Percentiles rank a stretch among this genome's conserved stretches.
Conservation (phyloP, 2,888 invertebrate genomes). For the Yponomeuta sedellus region DNA sequence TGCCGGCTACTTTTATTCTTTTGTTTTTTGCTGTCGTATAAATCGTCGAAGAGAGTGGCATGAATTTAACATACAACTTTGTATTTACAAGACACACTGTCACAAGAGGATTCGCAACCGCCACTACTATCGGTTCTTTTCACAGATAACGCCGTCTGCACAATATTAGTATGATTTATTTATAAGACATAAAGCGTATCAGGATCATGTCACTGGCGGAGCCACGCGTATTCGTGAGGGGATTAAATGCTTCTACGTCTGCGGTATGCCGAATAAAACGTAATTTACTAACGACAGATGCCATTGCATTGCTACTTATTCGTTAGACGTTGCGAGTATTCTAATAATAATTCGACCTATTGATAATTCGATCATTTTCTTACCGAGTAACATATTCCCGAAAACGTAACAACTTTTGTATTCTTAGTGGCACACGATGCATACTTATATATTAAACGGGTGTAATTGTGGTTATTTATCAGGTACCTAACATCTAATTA, state of each 20-base stretch:
- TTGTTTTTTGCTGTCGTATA: background rate
- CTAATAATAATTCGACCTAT: too few relatives aligned
- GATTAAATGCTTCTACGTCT: slow-evolving; percentile 59
- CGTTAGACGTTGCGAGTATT: background rate
- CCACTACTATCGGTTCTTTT: background rate
- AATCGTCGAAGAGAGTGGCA: background rate
- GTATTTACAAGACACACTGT: too few relatives aligned
- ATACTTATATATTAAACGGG: too few relatives aligned
- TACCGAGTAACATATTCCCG: too few relatives aligned
- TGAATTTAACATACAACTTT: background rate
- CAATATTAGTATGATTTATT: slow-evolving; percentile 12
- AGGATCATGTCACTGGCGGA: background rate
- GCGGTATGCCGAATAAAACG: slow-evolving; percentile 60
- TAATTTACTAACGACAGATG: slow-evolving; percentile 64
- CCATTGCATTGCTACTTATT: slow-evolving; percentile 55
- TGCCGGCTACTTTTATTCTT: background rate
- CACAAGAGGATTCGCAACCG: background rate
- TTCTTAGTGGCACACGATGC: too few relatives aligned
- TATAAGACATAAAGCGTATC: slow-evolving; percentile 11
- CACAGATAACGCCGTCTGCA: slow-evolving; percentile 6
- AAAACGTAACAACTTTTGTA: too few relatives aligned
- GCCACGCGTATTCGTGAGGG: slow-evolving; percentile 26
- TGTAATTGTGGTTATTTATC: too few relatives aligned
- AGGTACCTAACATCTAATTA: too few relatives aligned
- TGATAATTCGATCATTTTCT: too few relatives aligned